These are phyloP conservation scores for Volucella inanis DNA, from an alignment of 2,888 invertebrate genomes.

Conservation along the genomic window DNA sequence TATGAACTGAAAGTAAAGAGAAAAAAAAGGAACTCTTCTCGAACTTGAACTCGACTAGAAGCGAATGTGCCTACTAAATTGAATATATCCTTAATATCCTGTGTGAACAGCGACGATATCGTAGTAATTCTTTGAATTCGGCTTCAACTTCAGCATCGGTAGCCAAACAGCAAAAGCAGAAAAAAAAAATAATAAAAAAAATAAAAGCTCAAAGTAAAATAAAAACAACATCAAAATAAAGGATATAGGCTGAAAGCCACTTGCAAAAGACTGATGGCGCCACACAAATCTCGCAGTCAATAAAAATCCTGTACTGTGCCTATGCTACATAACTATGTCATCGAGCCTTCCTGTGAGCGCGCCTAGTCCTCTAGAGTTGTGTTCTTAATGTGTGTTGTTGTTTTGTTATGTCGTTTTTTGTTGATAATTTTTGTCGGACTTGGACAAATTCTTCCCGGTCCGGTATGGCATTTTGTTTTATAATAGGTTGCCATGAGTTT, in stretches of 20 bases:
- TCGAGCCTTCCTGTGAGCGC: conserved; percentile 40
- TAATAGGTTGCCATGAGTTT: conserved; percentile 53
- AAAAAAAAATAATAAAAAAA: conserved; percentile 74
- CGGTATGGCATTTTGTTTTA: conserved; percentile 40
- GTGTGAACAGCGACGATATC: conserved; percentile 48
- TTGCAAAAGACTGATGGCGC: conserved; percentile 77
- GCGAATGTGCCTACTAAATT: conserved; percentile 66
- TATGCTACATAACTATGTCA: neutral
- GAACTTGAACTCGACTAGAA: conserved; percentile 61
- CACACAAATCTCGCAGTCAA: conserved; percentile 76
- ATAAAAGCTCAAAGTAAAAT: conserved; percentile 78
- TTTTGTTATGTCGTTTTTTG: conserved; percentile 58
- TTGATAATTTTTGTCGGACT: conserved; percentile 71
- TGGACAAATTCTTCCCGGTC: conserved; percentile 57
- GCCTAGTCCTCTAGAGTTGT: conserved; percentile 45
- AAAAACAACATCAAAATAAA: conserved; percentile 74
- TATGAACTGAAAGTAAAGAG: conserved; percentile 64
- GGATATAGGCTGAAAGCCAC: conserved; percentile 74
- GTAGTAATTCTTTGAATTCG: too few species aligned
- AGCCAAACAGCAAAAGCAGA: conserved; percentile 51
- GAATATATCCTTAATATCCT: conserved; percentile 73
- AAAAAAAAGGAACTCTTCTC: conserved; percentile 44
- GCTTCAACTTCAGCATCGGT: conserved; percentile 48
- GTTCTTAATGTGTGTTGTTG: conserved; percentile 66
- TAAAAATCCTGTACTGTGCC: conserved; percentile 65